Base-by-base conservation (phyloP, 2,797 vertebrate species). In the Pempheris klunzingeri region DNA sequence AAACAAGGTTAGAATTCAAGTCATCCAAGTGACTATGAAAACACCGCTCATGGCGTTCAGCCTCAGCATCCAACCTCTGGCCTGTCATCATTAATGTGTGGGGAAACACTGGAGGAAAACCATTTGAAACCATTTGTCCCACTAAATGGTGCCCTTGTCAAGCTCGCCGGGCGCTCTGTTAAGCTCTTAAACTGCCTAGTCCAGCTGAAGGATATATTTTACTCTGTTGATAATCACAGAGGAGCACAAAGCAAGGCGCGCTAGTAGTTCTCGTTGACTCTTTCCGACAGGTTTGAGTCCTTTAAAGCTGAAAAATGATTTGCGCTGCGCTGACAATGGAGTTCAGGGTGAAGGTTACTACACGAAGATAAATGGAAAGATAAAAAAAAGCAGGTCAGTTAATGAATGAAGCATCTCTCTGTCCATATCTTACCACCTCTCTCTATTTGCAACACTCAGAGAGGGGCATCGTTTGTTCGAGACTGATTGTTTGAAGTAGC, bases 61-160 rank as follows among this genome's bases (percentile, higher is more conserved):
- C 72, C 82, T 82, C 74, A 38, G 84, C 83, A 74, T 80, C 86
- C 80, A 63, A 84, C 71, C 76, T 77, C 84, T 77, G 84, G 75
- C 85, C 77, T 88, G 92, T 92, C 92, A 87, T 81, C 81, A 59
- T 91, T 91, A 86, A 92, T 93, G 88, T 91, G 84, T 59, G 79
- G 58, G 77, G 87, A 79, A 90, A 87, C 86, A 65, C 77, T 38
- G 78, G 85, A 92, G 89, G 85, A 67, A 91, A 93, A 91, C 84
- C 91, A 89, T 91, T 90, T 86, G 63, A 89, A 91, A 87, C 88
- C 90, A 90, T 89, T 85, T 79, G 90, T 92, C 88, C 90, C 92
- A 82, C 90, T 93, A 93, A 93, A 93, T 85, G 83, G 82, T 78
- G 88, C 81, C 88, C 87, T 84, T 89, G 90, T 92, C 84, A 87